Percentiles rank a stretch among this genome's conserved stretches.
phyloP scores from a whole-genome alignment of 2,888 invertebrate genomes.

The Pristionchus japonicus region DNA sequence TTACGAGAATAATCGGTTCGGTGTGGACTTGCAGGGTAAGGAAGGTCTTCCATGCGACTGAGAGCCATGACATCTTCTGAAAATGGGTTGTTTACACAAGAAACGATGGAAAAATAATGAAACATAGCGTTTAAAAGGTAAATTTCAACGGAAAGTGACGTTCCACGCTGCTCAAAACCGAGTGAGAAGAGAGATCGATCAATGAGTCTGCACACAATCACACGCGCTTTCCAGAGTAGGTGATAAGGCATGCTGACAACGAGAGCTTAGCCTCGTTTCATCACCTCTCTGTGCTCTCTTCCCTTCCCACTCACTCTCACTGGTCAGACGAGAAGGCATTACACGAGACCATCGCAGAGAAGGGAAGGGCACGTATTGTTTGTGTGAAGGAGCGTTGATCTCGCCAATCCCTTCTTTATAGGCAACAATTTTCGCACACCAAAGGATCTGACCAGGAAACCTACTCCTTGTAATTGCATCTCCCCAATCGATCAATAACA shows the following conservation, averaged over 20 bases:
- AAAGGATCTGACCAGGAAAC: too few relatives aligned
- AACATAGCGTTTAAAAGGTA: neutral
- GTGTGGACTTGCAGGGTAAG: constrained; percentile 32
- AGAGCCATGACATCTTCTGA: constrained; percentile 23
- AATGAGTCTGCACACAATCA: neutral
- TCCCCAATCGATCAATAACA: too few relatives aligned
- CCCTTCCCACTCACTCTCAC: too few relatives aligned
- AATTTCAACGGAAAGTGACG: neutral
- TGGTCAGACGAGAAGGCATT: too few relatives aligned
- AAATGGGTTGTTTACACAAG: neutral
- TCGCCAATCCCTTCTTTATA: too few relatives aligned
- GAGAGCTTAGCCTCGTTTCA: too few relatives aligned
- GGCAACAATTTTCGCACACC: too few relatives aligned
- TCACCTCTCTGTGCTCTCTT: too few relatives aligned
- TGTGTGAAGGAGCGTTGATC: too few relatives aligned
- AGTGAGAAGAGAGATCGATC: neutral
- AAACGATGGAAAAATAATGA: neutral
- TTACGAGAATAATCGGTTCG: constrained; percentile 38
- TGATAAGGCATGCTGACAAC: neutral
- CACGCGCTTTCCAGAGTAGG: neutral
- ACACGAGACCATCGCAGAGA: too few relatives aligned
- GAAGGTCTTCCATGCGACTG: neutral
- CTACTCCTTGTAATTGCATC: too few relatives aligned
- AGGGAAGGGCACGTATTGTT: too few relatives aligned
- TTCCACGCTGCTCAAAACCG: neutral